Evolutionary conservation across 2,797 vertebrate genomes (phyloP).

Genomic region (Anguilla obscura): DNA sequence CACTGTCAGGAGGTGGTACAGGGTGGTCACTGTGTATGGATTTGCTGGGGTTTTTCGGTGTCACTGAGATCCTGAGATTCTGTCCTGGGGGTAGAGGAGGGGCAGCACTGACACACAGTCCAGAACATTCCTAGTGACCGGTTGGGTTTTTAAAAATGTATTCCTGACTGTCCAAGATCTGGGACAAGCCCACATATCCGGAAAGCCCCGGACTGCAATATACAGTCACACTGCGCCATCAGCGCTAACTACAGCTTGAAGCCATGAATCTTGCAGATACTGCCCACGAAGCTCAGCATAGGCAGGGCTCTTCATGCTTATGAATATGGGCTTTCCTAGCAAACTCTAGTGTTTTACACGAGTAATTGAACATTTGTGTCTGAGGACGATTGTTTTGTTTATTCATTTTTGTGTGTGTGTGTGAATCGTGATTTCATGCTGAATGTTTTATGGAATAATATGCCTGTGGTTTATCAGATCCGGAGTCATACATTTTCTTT

Average conservation of each 20-base stretch:
- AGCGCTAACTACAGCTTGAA: not conserved
- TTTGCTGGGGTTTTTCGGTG: not conserved
- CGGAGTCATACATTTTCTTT: not conserved
- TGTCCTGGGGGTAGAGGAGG: not conserved
- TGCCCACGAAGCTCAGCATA: too few relatives aligned
- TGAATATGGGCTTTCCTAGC: too few relatives aligned
- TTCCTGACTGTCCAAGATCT: not conserved
- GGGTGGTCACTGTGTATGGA: not conserved
- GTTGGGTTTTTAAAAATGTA: not conserved
- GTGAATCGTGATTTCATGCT: not conserved
- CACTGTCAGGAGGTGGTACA: not conserved
- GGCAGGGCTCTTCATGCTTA: too few relatives aligned
- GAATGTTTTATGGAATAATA: not conserved
- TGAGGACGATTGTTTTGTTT: not conserved
- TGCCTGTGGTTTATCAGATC: not conserved
- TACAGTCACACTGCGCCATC: not conserved
- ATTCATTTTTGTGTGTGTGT: not conserved
- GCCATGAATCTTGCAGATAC: not conserved
- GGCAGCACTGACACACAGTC: not conserved
- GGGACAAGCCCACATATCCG: not conserved
- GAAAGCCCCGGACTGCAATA: not conserved
- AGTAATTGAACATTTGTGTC: not conserved
- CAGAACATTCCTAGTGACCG: not conserved
- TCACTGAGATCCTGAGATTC: not conserved
- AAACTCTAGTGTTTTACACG: not conserved